Percentiles rank a stretch among this genome's conserved stretches.
These are phyloP conservation scores for Stigmatopora argus DNA, from an alignment of 2,113 vertebrate genomes.

Conservation along the genomic window DNA sequence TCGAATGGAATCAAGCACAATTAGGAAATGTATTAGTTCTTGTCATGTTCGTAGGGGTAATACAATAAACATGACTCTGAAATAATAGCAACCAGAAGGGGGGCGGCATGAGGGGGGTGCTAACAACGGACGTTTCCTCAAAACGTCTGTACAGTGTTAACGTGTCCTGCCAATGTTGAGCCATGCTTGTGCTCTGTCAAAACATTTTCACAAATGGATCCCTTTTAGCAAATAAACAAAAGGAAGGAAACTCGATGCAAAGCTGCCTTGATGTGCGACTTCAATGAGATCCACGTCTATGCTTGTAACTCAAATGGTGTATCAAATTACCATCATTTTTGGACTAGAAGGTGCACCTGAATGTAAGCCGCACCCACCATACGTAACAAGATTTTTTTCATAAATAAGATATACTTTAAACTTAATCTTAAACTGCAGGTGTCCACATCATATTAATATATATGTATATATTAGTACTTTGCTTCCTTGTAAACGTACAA, in stretches of 20 bases:
- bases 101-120: conserved; percentile 9
- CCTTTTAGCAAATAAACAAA: conserved; percentile 25
- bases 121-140: too few species aligned
- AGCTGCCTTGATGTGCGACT: neutral
- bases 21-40: conserved; percentile 65
- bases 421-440: too few species aligned
- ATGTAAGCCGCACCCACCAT: too few species aligned
- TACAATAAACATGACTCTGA: conserved; percentile 59
- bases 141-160: too few species aligned
- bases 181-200: conserved; percentile 9
- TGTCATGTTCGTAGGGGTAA: conserved; percentile 59
- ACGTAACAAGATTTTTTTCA: too few species aligned
- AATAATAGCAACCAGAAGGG: conserved; percentile 60
- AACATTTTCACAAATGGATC: conserved; percentile 35
- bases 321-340: neutral
- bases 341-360: too few species aligned
- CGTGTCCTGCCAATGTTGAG: conserved; percentile 29
- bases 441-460: too few species aligned
- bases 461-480: too few species aligned
- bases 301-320: neutral
- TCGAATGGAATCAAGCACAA: conserved; percentile 57
- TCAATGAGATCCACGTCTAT: neutral
- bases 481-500: neutral
- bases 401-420: too few species aligned
- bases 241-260: neutral